Evolutionary conservation across 2,113 vertebrate species (phyloP).

Genomic region (Atherinomorus stipes): DNA sequence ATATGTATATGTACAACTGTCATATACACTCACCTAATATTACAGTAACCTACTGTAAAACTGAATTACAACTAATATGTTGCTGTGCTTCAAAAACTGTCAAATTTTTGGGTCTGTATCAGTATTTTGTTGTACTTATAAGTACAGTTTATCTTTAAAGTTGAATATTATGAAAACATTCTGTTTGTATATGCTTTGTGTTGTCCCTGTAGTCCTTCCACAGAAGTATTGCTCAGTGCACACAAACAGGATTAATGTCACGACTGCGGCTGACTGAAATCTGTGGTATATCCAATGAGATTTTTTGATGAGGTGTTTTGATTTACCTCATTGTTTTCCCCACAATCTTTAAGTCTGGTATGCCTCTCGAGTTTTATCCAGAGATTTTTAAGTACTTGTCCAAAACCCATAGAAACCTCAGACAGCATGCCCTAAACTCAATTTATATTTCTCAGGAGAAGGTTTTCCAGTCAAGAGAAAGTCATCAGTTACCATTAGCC

Average conservation of each 20-base stretch:
- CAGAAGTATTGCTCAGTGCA: neutral
- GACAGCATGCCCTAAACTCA: conserved; percentile 5
- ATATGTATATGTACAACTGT: too few relatives aligned
- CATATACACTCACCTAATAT: too few relatives aligned
- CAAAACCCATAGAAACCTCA: neutral
- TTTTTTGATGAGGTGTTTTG: neutral
- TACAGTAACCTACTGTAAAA: too few relatives aligned
- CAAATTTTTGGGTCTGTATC: too few relatives aligned
- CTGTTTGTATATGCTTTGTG: neutral
- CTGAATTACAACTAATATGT: too few relatives aligned
- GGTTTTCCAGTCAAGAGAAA: conserved; percentile 1
- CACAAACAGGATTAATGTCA: conserved; percentile 19
- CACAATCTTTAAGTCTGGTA: conserved; percentile 5
- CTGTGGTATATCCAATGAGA: neutral
- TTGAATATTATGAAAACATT: too few relatives aligned
- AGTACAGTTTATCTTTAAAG: too few relatives aligned
- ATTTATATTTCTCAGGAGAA: neutral
- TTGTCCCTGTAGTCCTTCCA: neutral
- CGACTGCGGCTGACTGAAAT: neutral
- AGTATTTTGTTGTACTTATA: too few relatives aligned
- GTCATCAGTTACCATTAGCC: conserved; percentile 9
- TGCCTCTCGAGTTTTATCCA: conserved; percentile 5
- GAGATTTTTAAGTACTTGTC: neutral
- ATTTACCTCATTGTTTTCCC: neutral
- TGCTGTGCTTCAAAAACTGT: too few relatives aligned